Percentiles rank a stretch among this genome's conserved stretches.
Evolutionary conservation across 1,140 invertebrate genomes (phyloP).

Genomic region (Odontomachus brunneus): DNA sequence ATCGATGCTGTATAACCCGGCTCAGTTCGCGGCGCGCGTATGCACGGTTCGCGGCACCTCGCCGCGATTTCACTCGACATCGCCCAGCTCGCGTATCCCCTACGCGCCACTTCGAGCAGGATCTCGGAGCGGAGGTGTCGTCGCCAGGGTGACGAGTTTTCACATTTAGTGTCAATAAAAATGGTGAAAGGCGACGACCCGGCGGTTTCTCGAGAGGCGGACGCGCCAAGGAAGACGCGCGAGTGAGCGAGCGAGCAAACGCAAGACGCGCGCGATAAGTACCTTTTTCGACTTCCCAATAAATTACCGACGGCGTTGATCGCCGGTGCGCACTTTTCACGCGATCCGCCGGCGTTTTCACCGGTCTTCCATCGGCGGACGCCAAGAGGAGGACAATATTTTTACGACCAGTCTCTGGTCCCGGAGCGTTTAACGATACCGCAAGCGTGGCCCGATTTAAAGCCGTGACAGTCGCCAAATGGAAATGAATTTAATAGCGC

Average conservation of each 20-base stretch:
- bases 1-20: constrained; percentile 61
- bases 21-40: background rate
- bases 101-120: constrained; percentile 54
- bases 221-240: background rate
- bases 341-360: constrained; percentile 36
- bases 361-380: background rate
- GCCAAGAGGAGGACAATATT: background rate
- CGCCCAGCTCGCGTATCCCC: constrained; percentile 40
- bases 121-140: constrained; percentile 57
- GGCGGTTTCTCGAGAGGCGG: constrained; percentile 44
- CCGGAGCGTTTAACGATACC: constrained; percentile 23
- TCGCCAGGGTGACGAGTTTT: constrained; percentile 71
- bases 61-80: constrained; percentile 64
- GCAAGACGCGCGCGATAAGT: constrained; percentile 47
- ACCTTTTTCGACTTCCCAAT: constrained; percentile 66
- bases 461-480: background rate
- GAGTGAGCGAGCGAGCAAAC: no score
- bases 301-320: constrained; percentile 62
- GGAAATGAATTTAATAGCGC: constrained; percentile 20
- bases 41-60: constrained; percentile 8
- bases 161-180: constrained; percentile 72
- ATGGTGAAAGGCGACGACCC: constrained; percentile 67
- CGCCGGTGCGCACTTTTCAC: constrained; percentile 48
- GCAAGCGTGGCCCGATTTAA: constrained; percentile 7
- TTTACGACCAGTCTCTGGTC: constrained; percentile 39